These are phyloP conservation scores for Malurus cyaneus DNA, from an alignment of 2,113 vertebrate genomes.

Conservation along the genomic window DNA sequence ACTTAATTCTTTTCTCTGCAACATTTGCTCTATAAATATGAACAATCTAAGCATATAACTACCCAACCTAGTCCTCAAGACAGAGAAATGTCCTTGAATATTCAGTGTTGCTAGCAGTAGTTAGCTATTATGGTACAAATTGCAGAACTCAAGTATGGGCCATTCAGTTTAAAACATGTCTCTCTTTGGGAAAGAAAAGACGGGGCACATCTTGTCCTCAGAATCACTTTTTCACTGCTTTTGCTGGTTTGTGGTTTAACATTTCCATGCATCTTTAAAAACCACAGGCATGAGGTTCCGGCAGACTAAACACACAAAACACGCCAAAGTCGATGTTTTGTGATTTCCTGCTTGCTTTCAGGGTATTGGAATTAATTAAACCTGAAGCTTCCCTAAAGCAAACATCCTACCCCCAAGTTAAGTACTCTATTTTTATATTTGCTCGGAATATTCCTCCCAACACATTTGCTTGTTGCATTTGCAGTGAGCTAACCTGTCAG, in stretches of 20 bases:
- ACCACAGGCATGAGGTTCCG: not conserved
- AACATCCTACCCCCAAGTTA: not conserved
- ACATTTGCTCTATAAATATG: not conserved
- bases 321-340: not conserved
- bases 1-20: not conserved
- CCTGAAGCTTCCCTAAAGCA: not conserved
- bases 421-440: not conserved
- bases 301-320: conserved; percentile 15
- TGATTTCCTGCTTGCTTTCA: conserved; percentile 19
- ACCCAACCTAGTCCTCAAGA: not conserved
- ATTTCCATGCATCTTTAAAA: conserved; percentile 30
- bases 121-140: not conserved
- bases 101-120: not conserved
- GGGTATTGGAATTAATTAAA: conserved; percentile 31
- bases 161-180: not conserved
- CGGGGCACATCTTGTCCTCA: not conserved
- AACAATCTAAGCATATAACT: not conserved
- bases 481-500: not conserved
- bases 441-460: not conserved
- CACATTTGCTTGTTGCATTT: not conserved
- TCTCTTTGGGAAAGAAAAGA: not conserved
- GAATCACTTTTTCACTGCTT: not conserved
- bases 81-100: not conserved
- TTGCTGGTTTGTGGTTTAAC: conserved; percentile 24
- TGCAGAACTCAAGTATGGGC: not conserved